phyloP scores from a whole-genome alignment of 2,797 vertebrate species.

The Pogoniulus pusillus region DNA sequence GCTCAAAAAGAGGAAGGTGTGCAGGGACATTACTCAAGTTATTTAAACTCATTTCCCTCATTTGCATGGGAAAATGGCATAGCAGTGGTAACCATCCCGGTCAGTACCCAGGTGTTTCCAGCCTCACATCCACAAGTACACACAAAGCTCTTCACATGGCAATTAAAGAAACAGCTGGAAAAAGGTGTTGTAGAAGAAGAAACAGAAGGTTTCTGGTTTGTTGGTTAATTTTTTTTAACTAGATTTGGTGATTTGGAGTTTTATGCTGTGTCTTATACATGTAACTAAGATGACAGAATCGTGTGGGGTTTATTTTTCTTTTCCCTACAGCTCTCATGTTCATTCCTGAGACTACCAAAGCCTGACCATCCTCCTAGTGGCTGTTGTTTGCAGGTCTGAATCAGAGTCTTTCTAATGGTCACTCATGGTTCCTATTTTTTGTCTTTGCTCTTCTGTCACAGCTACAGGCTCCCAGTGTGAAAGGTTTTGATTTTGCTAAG shows the following conservation, averaged over 20 bases:
- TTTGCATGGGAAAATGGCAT: not conserved
- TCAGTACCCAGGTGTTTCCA: not conserved
- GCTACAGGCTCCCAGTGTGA: constrained; percentile 95
- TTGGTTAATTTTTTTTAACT: not conserved
- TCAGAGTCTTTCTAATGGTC: not conserved
- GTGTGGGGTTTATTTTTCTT: not conserved
- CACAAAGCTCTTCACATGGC: not conserved
- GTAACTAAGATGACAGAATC: not conserved
- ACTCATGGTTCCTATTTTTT: not conserved
- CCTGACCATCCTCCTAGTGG: not conserved
- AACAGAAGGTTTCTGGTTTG: not conserved
- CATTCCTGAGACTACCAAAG: not conserved
- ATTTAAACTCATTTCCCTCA: not conserved
- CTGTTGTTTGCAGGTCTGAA: not conserved
- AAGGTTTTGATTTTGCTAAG: constrained; percentile 97
- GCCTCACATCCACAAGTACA: not conserved
- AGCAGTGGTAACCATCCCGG: not conserved
- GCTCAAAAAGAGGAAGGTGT: not conserved
- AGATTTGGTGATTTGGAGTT: not conserved
- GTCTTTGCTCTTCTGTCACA: constrained; percentile 65
- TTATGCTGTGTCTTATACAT: not conserved
- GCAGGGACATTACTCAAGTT: not conserved
- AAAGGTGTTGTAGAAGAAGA: not conserved
- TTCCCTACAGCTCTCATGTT: not conserved
- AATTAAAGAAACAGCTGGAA: not conserved